Percentiles rank a stretch among this genome's conserved stretches.
Conservation (phyloP, 2,797 vertebrate species). For the Mallotus villosus region DNA sequence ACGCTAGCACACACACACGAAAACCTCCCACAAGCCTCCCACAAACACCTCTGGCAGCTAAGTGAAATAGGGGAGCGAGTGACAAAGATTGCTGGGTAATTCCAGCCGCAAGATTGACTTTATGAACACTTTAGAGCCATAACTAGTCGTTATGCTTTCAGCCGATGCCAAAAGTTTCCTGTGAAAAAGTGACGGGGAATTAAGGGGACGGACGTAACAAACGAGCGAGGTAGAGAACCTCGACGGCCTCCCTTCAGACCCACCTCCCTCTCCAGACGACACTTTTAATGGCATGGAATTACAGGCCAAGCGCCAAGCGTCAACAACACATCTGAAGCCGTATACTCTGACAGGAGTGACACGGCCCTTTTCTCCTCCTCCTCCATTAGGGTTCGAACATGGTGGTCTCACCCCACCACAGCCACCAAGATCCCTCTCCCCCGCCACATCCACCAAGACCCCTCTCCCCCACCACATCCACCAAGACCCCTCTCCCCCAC, state of each 20-base stretch:
- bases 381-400: conserved; percentile 69
- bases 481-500: too few relatives aligned
- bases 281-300: conserved; percentile 88
- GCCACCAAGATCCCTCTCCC: too few relatives aligned
- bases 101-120: conserved; percentile 97
- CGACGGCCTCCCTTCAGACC: conserved; percentile 52
- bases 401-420: conserved; percentile 46
- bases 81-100: conserved; percentile 91
- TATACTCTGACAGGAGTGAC: conserved; percentile 82
- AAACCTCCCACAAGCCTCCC: conserved; percentile 27
- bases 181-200: conserved; percentile 82
- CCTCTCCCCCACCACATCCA: too few relatives aligned
- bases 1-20: conserved; percentile 30
- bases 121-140: conserved; percentile 89
- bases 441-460: too few relatives aligned
- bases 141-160: conserved; percentile 95
- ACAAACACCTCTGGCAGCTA: conserved; percentile 73
- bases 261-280: conserved; percentile 66
- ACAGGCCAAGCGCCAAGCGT: conserved; percentile 80
- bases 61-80: conserved; percentile 85
- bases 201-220: conserved; percentile 72
- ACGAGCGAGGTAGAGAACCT: conserved; percentile 64
- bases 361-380: conserved; percentile 72
- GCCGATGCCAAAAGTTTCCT: conserved; percentile 87
- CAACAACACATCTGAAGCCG: conserved; percentile 84